Conservation (phyloP, 2,113 vertebrate species). For the Scomber colias region DNA sequence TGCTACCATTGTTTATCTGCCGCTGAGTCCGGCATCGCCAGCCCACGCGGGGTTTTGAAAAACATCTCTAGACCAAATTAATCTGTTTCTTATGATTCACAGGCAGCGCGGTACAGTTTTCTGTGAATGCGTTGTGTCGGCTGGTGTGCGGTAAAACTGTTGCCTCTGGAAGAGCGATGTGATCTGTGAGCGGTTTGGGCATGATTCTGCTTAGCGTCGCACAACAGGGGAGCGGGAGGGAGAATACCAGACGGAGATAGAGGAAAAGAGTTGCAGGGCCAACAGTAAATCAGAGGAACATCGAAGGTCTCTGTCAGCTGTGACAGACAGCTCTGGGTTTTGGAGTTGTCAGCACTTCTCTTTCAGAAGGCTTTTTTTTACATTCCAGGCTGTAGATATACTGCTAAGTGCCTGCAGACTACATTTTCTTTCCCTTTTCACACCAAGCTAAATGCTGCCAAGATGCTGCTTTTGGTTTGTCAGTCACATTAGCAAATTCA, state of each 20-base stretch:
- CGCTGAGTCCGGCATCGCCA: not conserved
- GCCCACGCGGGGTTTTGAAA: not conserved
- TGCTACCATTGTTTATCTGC: slow-evolving; percentile 50
- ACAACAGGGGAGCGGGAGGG: slow-evolving; percentile 21
- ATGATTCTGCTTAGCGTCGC: slow-evolving; percentile 29
- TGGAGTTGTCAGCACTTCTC: slow-evolving; percentile 41
- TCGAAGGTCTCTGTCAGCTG: slow-evolving; percentile 36
- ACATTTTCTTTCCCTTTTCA: not conserved
- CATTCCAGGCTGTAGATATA: not conserved
- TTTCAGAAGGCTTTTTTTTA: not conserved
- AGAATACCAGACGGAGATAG: slow-evolving; percentile 1
- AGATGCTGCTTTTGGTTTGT: not conserved
- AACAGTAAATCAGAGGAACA: slow-evolving; percentile 15
- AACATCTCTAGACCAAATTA: slow-evolving; percentile 48
- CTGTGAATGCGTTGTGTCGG: not conserved
- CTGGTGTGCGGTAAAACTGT: slow-evolving; percentile 51
- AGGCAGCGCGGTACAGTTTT: not conserved
- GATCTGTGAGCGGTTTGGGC: slow-evolving; percentile 19
- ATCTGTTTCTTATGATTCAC: slow-evolving; percentile 36
- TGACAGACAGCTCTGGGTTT: slow-evolving; percentile 59
- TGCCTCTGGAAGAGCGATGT: slow-evolving; percentile 34
- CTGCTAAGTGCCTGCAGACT: slow-evolving; percentile 7
- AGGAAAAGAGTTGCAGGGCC: not conserved
- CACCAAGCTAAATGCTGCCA: not conserved
- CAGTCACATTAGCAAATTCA: not conserved